These are phyloP conservation scores for Pachydiplax longipennis DNA, from an alignment of 2,888 invertebrate genomes.

Conservation along the genomic window DNA sequence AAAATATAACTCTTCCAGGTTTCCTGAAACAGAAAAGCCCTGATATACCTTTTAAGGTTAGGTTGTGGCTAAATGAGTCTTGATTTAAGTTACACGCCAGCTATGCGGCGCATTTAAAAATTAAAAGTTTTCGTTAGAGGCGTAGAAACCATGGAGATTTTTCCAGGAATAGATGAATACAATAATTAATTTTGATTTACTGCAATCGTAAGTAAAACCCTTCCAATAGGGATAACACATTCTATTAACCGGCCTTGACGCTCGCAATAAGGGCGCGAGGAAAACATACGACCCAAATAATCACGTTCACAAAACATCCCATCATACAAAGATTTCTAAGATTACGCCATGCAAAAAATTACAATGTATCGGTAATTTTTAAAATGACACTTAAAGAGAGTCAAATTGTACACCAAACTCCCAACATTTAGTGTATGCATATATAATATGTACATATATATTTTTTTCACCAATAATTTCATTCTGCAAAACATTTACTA, in stretches of 20 bases:
- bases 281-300: slow-evolving; percentile 38
- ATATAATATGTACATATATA: not conserved
- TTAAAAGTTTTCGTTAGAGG: too few relatives aligned
- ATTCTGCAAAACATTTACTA: slow-evolving; percentile 12
- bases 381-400: slow-evolving; percentile 29
- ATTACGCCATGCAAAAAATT: slow-evolving; percentile 40
- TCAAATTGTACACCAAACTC: slow-evolving; percentile 32
- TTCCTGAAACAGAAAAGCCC: too few relatives aligned
- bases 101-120: too few relatives aligned
- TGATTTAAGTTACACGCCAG: too few relatives aligned
- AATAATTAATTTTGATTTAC: too few relatives aligned
- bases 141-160: too few relatives aligned
- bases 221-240: too few relatives aligned
- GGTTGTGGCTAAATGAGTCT: too few relatives aligned
- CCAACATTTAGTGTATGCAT: slow-evolving; percentile 2
- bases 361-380: slow-evolving; percentile 22
- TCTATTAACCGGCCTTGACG: not conserved
- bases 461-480: slow-evolving; percentile 8
- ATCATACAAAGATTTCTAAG: slow-evolving; percentile 40
- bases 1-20: too few relatives aligned
- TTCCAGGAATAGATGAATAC: too few relatives aligned
- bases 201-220: too few relatives aligned
- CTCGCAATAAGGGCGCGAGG: not conserved
- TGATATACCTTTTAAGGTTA: too few relatives aligned
- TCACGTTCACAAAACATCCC: slow-evolving; percentile 4